Evolutionary conservation across 2,113 vertebrate genomes (phyloP).

Genomic region (Gallinago media): DNA sequence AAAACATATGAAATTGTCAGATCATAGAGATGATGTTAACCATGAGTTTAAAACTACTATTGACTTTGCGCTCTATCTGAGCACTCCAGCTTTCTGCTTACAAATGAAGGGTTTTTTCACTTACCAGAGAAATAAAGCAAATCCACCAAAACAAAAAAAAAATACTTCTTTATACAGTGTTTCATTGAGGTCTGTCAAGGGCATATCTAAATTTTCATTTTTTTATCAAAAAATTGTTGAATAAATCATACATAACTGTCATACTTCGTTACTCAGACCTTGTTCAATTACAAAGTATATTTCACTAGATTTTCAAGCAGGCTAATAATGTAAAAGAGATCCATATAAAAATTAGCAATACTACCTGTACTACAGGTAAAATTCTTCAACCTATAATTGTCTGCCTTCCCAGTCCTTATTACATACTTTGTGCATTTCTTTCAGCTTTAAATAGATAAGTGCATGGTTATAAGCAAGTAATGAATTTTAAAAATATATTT

Average conservation of each 20-base stretch:
- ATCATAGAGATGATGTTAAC: neutral
- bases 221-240: neutral
- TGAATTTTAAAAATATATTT: neutral
- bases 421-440: neutral
- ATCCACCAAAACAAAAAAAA: neutral
- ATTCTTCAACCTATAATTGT: neutral
- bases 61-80: neutral
- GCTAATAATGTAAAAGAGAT: neutral
- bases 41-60: neutral
- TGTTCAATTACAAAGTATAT: neutral
- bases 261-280: neutral
- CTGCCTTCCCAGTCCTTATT: neutral
- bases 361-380: neutral
- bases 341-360: neutral
- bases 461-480: neutral
- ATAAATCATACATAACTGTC: neutral
- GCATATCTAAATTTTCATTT: neutral
- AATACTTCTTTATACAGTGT: neutral
- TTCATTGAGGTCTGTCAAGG: neutral
- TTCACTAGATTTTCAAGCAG: neutral
- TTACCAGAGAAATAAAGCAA: neutral
- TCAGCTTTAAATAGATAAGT: neutral
- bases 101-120: neutral
- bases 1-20: neutral
- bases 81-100: neutral